phyloP scores from a whole-genome alignment of 2,797 vertebrate genomes.

The Iguana delicatissima region DNA sequence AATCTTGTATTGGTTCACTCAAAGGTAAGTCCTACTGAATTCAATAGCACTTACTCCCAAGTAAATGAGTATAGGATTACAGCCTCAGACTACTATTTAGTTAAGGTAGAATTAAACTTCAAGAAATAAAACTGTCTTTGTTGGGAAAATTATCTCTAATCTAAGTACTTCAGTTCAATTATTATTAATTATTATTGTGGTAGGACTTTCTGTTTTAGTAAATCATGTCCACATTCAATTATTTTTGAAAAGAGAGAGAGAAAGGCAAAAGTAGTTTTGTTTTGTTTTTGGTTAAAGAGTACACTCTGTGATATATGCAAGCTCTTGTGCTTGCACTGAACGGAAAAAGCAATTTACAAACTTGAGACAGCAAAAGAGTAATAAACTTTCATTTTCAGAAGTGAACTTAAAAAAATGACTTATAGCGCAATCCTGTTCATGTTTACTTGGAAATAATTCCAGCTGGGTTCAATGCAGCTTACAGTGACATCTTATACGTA shows the following conservation, averaged over 20 bases:
- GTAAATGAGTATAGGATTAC: background rate
- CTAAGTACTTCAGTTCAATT: background rate
- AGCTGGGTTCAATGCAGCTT: no score
- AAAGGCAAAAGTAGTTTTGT: background rate
- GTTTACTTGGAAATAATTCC: background rate
- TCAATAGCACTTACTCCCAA: background rate
- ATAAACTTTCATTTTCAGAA: background rate
- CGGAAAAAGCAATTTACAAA: background rate
- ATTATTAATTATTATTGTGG: background rate
- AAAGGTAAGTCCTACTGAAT: background rate
- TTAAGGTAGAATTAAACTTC: background rate
- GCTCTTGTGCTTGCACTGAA: background rate
- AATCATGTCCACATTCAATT: background rate
- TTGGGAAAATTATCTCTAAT: background rate
- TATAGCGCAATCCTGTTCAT: background rate
- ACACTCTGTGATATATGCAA: background rate
- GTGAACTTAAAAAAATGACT: background rate
- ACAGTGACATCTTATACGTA: no score
- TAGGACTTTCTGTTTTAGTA: background rate
- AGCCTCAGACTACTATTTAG: background rate
- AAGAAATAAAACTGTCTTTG: background rate
- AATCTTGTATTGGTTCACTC: background rate
- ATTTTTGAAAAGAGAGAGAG: background rate
- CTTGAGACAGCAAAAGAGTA: background rate
- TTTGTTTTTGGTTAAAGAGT: background rate